Base-by-base conservation (phyloP, 1,140 invertebrate species). In the Hyles euphorbiae region DNA sequence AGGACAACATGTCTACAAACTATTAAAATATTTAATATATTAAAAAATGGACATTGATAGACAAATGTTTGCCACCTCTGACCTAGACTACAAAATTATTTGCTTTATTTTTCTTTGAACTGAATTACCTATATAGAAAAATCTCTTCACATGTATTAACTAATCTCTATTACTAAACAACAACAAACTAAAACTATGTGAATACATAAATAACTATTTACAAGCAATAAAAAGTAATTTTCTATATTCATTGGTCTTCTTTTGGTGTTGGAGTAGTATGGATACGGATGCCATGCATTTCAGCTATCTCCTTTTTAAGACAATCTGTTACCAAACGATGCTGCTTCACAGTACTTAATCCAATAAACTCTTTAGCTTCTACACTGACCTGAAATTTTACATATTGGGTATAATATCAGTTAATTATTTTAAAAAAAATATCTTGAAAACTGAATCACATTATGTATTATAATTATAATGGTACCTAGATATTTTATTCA, bases 211-310 rank as follows among this genome's bases (percentile, higher is more conserved):
- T 40, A 40, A 40, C 36, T 40, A 40, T 40, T 40, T 40, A 40
- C 36, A 40, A 5, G 0, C 8, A 40, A 40, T 40, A 40, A 40
- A 5, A 40, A 40, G 36, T 40, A 40, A 40, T 40, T 1, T 40
- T 40, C 8, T 5, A 40, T 40, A 40, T 40, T 22, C 2, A 40
- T 5, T 40, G 4, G 36, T 40, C 8, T 34, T 33, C 9, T 33
- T 51, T 34, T 9, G 32, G 10, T 12, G 54, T 11, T 11, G 90
- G 72, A 22, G 83, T 84, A 3, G 94, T 95, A 60, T 92, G 91
- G 67, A 97, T 95, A 65, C 94, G 87, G 45, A 96, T 90, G 2
- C 95, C 96, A 88, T 97, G 96, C 94, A 97, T 96, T 61, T 93
- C 91, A 81, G 94, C 94, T 53, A 97, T 96, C 87, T 96, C 93